These are phyloP conservation scores for Xyrichtys novacula DNA, from an alignment of 2,797 vertebrate genomes.

Conservation along the genomic window DNA sequence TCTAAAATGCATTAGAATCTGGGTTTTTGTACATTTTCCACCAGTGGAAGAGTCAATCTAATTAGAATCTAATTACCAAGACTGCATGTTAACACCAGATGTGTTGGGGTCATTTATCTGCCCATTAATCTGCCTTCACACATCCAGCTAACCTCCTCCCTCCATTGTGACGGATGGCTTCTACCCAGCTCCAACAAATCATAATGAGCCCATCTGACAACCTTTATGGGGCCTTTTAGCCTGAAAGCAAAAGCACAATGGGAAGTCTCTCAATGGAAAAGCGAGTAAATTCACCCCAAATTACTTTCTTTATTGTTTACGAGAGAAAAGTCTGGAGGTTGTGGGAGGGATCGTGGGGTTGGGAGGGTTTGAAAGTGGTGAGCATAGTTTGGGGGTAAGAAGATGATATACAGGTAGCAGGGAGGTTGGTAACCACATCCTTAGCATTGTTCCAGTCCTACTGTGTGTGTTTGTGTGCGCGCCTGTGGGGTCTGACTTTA, in stretches of 20 bases:
- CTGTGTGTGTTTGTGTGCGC: conserved; percentile 27
- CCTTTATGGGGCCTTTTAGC: conserved; percentile 66
- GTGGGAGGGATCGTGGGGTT: conserved; percentile 12
- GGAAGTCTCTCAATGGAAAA: conserved; percentile 66
- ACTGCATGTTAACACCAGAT: conserved; percentile 58
- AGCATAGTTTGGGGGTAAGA: conserved; percentile 19
- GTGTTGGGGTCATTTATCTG: conserved; percentile 59
- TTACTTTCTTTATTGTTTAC: conserved; percentile 66
- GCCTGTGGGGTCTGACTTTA: conserved; percentile 61
- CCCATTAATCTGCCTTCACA: conserved; percentile 42
- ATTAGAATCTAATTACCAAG: conserved; percentile 50
- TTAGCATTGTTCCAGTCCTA: conserved; percentile 41
- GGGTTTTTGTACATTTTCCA: conserved; percentile 23
- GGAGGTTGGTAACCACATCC: conserved; percentile 57
- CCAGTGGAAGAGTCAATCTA: conserved; percentile 11
- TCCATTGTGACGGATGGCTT: conserved; percentile 66
- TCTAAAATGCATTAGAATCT: conserved; percentile 17
- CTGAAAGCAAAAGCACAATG: conserved; percentile 60
- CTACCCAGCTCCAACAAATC: conserved; percentile 59
- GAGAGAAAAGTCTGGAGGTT: conserved; percentile 23
- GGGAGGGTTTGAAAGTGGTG: background rate
- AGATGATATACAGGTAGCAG: conserved; percentile 20
- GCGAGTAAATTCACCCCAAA: conserved; percentile 66
- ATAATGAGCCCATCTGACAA: conserved; percentile 75
- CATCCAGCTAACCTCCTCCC: conserved; percentile 38